Evolutionary conservation across 2,797 vertebrate genomes (phyloP), one percentile per base, ranked within the genome.

Genomic region (Adrianichthys oophorus): DNA sequence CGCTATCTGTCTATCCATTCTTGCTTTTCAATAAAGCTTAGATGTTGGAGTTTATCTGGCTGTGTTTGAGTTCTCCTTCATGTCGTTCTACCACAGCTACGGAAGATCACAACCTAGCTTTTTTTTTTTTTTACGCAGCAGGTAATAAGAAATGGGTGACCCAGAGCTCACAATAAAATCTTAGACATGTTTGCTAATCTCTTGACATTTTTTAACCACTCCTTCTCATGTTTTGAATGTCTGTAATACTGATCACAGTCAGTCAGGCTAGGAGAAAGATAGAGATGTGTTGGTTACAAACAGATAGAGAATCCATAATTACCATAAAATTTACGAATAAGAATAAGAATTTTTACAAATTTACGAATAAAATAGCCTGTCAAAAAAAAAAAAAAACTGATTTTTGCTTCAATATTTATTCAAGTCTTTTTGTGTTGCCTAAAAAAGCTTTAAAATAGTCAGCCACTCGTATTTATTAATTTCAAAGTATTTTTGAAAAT

Each of bases 211-310:
- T 52, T 56, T 57, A 61, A 45, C 60, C 19, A 17, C 52, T 42
- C 29, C 58, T 50, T 68, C 67, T 75, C 63, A 56, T 65, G 78
- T 70, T 76, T 84, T 73, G 63, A 74, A 82, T 78, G 63, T 69
- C 76, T 72, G 74, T 58, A 79, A 84, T 83, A 65, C 56, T 60
- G 54, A 85, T 82, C 85, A 68, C 72, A 80, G 79, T 62, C 59
- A 69, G 68, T 65, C 55, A 58, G 66, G 62, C 56, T 24, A 59
- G 62, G 51, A 70, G 70, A 56, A 61, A 77, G 68, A 68, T 51
- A 65, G 69, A 59, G 15, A 48, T 78, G 74, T 78, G 84, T 77
- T 70, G 75, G 69, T 49, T 74, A 23, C 32, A 37, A 37, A 37
- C 32, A 37, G 8, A 32, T 32, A 10, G 29, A 32, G 8, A 32